Evolutionary conservation across 2,888 invertebrate genomes (phyloP).

Genomic region (Dorcus parallelipipedus): DNA sequence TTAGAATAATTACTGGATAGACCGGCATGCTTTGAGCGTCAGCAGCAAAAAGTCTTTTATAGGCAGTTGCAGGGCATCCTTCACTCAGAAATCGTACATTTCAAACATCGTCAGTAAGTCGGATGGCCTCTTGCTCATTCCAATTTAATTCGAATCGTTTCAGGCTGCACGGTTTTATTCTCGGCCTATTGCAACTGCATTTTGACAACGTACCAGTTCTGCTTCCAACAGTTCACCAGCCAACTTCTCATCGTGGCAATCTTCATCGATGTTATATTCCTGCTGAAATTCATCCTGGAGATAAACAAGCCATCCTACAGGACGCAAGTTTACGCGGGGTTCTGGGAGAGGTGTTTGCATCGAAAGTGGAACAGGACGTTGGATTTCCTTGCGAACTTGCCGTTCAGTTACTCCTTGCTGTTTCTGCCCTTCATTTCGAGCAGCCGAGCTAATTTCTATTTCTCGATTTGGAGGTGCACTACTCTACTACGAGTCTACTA

Average conservation of each 20-base stretch:
- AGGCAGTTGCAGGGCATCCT: slow-evolving; percentile 1
- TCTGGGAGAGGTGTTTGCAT: slow-evolving; percentile 43
- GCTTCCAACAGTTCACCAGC: slow-evolving; percentile 48
- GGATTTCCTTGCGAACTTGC: slow-evolving; percentile 50
- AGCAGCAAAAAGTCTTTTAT: slow-evolving; percentile 10
- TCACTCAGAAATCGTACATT: slow-evolving; percentile 4
- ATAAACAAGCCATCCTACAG: slow-evolving; percentile 51
- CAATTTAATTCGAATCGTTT: too few species aligned
- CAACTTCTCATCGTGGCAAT: slow-evolving; percentile 44
- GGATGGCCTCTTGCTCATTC: too few species aligned
- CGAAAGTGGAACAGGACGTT: slow-evolving; percentile 46
- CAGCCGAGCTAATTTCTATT: slow-evolving; percentile 35
- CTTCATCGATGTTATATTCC: slow-evolving; percentile 47
- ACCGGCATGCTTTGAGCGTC: neutral
- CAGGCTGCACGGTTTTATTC: slow-evolving; percentile 12
- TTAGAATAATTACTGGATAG: slow-evolving; percentile 13
- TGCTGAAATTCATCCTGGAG: slow-evolving; percentile 52
- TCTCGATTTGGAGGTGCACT: slow-evolving; percentile 48
- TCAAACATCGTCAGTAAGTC: slow-evolving; percentile 13
- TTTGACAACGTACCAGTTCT: slow-evolving; percentile 52
- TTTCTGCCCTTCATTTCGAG: slow-evolving; percentile 30
- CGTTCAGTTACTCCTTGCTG: slow-evolving; percentile 47
- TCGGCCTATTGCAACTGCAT: slow-evolving; percentile 51
- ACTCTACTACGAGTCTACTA: slow-evolving; percentile 51
- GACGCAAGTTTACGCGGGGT: slow-evolving; percentile 29